Evolutionary conservation across 2,888 invertebrate species (phyloP).

Genomic region (Drosophila eohydei): DNA sequence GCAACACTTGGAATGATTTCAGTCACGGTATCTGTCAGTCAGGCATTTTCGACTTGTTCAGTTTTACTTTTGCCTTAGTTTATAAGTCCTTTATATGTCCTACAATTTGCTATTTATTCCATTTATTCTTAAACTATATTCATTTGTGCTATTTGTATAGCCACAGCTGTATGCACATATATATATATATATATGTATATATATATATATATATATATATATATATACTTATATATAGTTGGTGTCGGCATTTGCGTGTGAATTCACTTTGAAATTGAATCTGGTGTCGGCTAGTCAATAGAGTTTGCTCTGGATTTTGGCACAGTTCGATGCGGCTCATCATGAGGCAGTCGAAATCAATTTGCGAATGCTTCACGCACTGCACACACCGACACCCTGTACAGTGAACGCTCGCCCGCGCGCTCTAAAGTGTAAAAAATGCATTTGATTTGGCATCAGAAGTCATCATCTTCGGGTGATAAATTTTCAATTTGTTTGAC

Average conservation of each 20-base stretch:
- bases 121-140: background rate
- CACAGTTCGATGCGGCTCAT: constrained; percentile 46
- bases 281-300: constrained; percentile 17
- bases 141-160: background rate
- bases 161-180: background rate
- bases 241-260: constrained; percentile 77
- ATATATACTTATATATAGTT: background rate
- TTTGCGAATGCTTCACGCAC: constrained; percentile 72
- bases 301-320: constrained; percentile 42
- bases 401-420: background rate
- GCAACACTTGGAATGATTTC: background rate
- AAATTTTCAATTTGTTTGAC: constrained; percentile 79
- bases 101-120: background rate
- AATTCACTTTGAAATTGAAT: constrained; percentile 79
- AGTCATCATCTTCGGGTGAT: constrained; percentile 75
- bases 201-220: background rate
- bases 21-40: background rate
- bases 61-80: background rate
- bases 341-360: constrained; percentile 65
- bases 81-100: background rate
- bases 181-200: background rate
- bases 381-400: constrained; percentile 2
- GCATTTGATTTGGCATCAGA: constrained; percentile 69
- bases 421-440: constrained; percentile 67
- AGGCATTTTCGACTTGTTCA: background rate